Percentiles rank a stretch among this genome's conserved stretches.
Conservation (phyloP, 2,888 invertebrate species). For the Chironomus riparius region DNA sequence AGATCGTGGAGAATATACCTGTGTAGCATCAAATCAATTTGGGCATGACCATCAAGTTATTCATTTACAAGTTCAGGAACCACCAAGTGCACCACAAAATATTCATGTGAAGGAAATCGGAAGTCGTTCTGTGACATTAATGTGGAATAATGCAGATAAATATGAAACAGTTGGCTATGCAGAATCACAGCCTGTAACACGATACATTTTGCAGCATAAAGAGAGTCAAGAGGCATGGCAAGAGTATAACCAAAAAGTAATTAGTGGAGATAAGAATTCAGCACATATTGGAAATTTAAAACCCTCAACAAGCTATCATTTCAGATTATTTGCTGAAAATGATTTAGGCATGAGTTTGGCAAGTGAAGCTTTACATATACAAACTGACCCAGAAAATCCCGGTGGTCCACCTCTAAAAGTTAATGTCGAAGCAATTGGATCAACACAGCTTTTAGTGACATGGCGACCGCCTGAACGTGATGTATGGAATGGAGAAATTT, state of each 20-base stretch:
- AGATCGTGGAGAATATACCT: constrained; percentile 52
- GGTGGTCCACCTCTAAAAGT: constrained; percentile 61
- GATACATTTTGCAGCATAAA: constrained; percentile 52
- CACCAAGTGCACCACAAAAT: constrained; percentile 53
- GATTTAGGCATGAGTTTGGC: constrained; percentile 52
- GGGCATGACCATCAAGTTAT: constrained; percentile 47
- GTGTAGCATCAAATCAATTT: constrained; percentile 53
- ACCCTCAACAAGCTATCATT: constrained; percentile 52
- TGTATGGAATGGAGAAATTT: constrained; percentile 64
- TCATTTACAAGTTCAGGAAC: constrained; percentile 43
- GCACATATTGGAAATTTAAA: constrained; percentile 47
- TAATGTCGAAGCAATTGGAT: constrained; percentile 55
- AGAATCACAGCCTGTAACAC: constrained; percentile 46
- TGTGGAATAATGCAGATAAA: constrained; percentile 48
- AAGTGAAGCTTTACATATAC: constrained; percentile 48
- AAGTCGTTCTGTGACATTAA: constrained; percentile 48
- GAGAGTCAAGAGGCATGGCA: constrained; percentile 49
- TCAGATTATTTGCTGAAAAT: constrained; percentile 53
- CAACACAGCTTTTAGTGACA: constrained; percentile 61
- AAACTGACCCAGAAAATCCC: constrained; percentile 54
- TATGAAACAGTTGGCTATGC: constrained; percentile 35
- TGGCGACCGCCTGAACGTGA: constrained; percentile 68
- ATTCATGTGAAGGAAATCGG: constrained; percentile 48
- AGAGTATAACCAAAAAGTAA: constrained; percentile 48
- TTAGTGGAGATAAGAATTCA: constrained; percentile 47